phyloP scores from a whole-genome alignment of 2,888 invertebrate species.

The Volucella zonaria region DNA sequence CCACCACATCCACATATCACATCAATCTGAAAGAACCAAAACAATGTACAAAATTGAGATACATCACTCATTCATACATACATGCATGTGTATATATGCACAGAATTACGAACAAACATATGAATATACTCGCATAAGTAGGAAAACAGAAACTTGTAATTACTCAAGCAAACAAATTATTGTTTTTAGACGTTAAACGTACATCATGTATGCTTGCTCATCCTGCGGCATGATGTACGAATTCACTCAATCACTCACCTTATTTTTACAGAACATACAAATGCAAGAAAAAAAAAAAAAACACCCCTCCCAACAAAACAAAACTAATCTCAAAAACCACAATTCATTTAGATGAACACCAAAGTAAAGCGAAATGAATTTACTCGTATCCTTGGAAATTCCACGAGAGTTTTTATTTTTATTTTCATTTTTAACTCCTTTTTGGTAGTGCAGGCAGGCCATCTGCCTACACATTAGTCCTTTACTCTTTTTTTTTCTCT shows the following conservation, averaged over 20 bases:
- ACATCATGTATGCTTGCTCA: background rate
- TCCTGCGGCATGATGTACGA: background rate
- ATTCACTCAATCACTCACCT: constrained; percentile 50
- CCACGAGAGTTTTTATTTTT: background rate
- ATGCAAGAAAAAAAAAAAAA: too few species aligned
- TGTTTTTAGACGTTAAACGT: constrained; percentile 39
- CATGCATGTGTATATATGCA: background rate
- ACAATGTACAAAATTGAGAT: background rate
- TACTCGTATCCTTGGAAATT: constrained; percentile 29
- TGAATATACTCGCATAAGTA: background rate
- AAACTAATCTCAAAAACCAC: constrained; percentile 10
- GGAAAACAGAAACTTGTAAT: constrained; percentile 16
- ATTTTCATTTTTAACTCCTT: constrained; percentile 1
- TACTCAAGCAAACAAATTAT: constrained; percentile 44
- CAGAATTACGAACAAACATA: background rate
- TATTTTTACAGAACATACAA: too few species aligned
- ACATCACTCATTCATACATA: background rate
- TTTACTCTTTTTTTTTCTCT: constrained; percentile 2
- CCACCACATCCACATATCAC: background rate
- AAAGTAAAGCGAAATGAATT: constrained; percentile 13
- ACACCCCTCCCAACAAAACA: too few species aligned
- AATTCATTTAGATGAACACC: constrained; percentile 13
- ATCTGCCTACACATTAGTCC: constrained; percentile 8
- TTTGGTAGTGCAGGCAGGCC: constrained; percentile 21
- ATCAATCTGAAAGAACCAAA: too few species aligned